Base-by-base conservation (phyloP, 2,113 vertebrate genomes). In the Excalfactoria chinensis region DNA sequence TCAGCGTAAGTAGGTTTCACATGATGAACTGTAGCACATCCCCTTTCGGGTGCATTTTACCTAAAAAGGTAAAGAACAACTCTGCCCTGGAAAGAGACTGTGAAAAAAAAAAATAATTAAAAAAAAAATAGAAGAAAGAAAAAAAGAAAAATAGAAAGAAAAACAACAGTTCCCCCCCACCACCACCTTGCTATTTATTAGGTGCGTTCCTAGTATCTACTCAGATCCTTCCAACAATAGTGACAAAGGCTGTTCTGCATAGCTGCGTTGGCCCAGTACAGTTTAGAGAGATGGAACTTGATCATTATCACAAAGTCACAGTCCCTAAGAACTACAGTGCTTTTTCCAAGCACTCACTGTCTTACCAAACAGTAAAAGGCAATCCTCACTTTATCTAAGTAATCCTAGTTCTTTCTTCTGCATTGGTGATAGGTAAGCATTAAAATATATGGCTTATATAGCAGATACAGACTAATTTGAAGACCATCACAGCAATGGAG, bases 51-150 rank as follows among this genome's bases (percentile, higher is more conserved):
- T 86, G 43, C 84, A 89, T 95, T 96, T 97, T 97, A 91, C 97
- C 96, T 96, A 94, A 97, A 97, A 97, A 97, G 97, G 97, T 95
- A 96, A 97, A 93, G 94, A 93, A 34, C 3, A 9, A 75, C 66
- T 93, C 82, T 88, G 86, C 22, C 59, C 87, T 92, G 90, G 88
- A 93, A 93, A 93, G 73, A 77, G 62, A 35, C 86, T n/a, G 46
- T 53, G 71, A 41, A 79, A 56, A 17, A 44, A 44, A 44, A 41
- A 30, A 88, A 85, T 87, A 64, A 37, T 37, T n/a, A n/a, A 60
- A 49, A 40, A 25, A 67, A 26, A 16, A 5, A 0, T 28, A 26
- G 41, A 8, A 78, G 93, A 68, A 63, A 35, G 41, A 44, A 74
- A 17, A 13, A 41, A 41, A 41, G 48, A 48, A 48, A 48, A 21